Conservation (phyloP, 2,113 vertebrate genomes). For the Hiodon alosoides region DNA sequence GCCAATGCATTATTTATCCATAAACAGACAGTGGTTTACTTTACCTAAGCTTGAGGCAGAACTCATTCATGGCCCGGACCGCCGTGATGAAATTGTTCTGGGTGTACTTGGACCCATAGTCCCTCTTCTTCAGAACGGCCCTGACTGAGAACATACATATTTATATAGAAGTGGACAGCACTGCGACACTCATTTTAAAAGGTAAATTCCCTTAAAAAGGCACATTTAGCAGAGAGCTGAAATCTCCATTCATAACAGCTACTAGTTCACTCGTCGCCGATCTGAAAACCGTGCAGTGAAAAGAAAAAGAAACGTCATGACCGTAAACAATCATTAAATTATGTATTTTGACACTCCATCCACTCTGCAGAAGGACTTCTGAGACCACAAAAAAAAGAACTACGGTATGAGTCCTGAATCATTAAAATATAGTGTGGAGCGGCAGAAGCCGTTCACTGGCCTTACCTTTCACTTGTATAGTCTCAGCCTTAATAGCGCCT, state of each 20-base stretch:
- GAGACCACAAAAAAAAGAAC: too few species aligned
- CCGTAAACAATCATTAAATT: too few species aligned
- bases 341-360: too few species aligned
- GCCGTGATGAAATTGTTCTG: slow-evolving; percentile 98
- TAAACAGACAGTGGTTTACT: neutral
- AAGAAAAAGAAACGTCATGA: too few species aligned
- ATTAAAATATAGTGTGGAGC: neutral
- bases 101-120: slow-evolving; percentile 91
- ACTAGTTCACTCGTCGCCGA: too few species aligned
- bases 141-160: slow-evolving; percentile 65
- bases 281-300: neutral
- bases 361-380: too few species aligned
- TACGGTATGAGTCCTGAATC: neutral
- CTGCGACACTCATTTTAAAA: neutral
- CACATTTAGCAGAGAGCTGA: neutral
- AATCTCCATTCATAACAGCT: too few species aligned
- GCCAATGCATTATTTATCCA: neutral
- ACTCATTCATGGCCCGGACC: slow-evolving; percentile 96
- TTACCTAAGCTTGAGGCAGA: slow-evolving; percentile 96
- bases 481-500: slow-evolving; percentile 49
- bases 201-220: neutral
- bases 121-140: slow-evolving; percentile 93
- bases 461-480: slow-evolving; percentile 72
- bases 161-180: neutral
- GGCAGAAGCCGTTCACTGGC: neutral